A percentile compares a stretch with the other conserved stretches of the same genome.
These are phyloP conservation scores for Mesoclemmys tuberculata DNA, from an alignment of 2,113 vertebrate species.

Conservation along the genomic window DNA sequence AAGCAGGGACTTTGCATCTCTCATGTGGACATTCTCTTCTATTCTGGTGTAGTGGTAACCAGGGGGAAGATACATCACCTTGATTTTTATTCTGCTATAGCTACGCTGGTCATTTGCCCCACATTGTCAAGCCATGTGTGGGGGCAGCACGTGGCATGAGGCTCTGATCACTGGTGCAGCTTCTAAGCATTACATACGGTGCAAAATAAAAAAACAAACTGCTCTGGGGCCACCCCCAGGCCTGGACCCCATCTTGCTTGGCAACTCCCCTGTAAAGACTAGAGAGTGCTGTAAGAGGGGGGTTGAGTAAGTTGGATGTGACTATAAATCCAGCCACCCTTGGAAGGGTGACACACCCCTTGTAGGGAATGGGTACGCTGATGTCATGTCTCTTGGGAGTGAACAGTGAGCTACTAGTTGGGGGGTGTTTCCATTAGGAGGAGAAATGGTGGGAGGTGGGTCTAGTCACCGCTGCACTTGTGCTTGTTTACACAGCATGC, in stretches of 20 bases:
- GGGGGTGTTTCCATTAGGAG: not conserved
- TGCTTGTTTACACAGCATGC: not conserved
- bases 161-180: not conserved
- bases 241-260: not conserved
- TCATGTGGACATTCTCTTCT: not conserved
- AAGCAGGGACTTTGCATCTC: not conserved
- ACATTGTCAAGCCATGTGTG: not conserved
- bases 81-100: not conserved
- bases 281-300: not conserved
- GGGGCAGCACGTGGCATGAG: no score
- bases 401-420: not conserved
- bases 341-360: not conserved
- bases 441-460: not conserved
- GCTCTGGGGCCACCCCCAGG: not conserved
- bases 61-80: not conserved
- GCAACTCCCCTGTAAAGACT: not conserved
- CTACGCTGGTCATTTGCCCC: not conserved
- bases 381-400: no score
- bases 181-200: not conserved
- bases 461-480: no score
- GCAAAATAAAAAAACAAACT: not conserved
- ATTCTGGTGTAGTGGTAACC: not conserved
- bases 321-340: not conserved
- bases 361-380: not conserved
- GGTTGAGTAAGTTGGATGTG: not conserved